Percentiles rank a stretch among this genome's conserved stretches.
Evolutionary conservation across 2,888 invertebrate species (phyloP).

Genomic region (Cephalotes varians): DNA sequence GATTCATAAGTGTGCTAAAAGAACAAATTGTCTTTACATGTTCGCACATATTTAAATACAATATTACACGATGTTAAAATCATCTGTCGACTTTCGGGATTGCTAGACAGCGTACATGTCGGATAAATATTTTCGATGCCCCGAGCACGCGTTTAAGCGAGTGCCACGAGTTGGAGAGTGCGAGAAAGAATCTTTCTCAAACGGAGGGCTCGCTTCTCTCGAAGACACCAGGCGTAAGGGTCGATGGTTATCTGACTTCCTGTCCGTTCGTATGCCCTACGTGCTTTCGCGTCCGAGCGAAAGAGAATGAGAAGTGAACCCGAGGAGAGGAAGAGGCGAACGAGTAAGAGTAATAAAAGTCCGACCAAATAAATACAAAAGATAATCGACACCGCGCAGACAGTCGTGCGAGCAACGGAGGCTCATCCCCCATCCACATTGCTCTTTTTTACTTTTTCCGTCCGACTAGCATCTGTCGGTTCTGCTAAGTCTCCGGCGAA

Average conservation of each 20-base stretch:
- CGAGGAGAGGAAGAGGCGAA: constrained; percentile 14
- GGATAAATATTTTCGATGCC: constrained; percentile 56
- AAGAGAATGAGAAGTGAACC: constrained; percentile 38
- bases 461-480: constrained; percentile 63
- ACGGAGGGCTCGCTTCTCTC: constrained; percentile 66
- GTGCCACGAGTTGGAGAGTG: constrained; percentile 52
- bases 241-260: constrained; percentile 80
- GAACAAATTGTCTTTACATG: not conserved
- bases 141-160: constrained; percentile 42
- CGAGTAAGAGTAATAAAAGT: constrained; percentile 66
- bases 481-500: constrained; percentile 56
- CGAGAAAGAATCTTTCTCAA: constrained; percentile 63
- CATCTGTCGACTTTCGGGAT: not conserved
- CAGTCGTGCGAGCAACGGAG: constrained; percentile 58
- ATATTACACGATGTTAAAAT: constrained; percentile 4
- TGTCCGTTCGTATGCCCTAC: constrained; percentile 73
- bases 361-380: constrained; percentile 73
- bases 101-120: constrained; percentile 14
- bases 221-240: constrained; percentile 73
- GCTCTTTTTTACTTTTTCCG: constrained; percentile 52
- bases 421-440: constrained; percentile 52
- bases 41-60: not conserved
- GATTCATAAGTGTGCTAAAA: not conserved
- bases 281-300: constrained; percentile 63
- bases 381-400: constrained; percentile 72